Evolutionary conservation across 2,113 vertebrate species (phyloP).

Genomic region (Athene cunicularia): DNA sequence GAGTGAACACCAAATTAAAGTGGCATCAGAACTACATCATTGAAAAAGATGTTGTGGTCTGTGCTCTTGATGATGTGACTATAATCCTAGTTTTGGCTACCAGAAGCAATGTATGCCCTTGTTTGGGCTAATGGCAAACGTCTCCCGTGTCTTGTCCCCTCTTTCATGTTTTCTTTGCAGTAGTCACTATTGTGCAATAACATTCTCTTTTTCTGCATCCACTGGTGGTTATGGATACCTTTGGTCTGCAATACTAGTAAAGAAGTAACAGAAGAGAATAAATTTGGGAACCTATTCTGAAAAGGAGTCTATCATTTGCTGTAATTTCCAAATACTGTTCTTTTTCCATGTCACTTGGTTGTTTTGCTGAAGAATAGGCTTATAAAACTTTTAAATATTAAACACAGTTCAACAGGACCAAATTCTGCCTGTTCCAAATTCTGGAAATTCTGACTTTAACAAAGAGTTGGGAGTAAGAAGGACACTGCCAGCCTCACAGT

Average conservation of each 20-base stretch:
- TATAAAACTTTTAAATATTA: not conserved
- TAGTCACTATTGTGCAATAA: not conserved
- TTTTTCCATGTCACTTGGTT: not conserved
- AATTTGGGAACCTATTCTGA: not conserved
- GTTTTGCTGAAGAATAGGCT: not conserved
- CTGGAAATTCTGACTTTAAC: not conserved
- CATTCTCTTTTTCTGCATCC: not conserved
- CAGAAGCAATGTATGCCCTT: not conserved
- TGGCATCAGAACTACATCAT: not conserved
- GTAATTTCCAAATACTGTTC: not conserved
- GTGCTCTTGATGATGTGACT: rapidly evolving
- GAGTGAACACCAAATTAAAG: not conserved
- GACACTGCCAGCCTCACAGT: not conserved
- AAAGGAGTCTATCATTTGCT: not conserved
- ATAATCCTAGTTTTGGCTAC: not conserved
- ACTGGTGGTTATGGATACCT: not conserved
- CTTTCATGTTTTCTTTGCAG: not conserved
- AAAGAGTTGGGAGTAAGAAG: not conserved
- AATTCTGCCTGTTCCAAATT: not conserved
- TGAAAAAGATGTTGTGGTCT: not conserved
- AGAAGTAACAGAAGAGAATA: not conserved
- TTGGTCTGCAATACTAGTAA: not conserved
- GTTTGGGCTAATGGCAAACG: not conserved
- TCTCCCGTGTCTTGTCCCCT: not conserved
- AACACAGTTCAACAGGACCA: not conserved